A percentile compares a stretch with the other conserved stretches of the same genome.
Conservation (phyloP, 2,888 invertebrate species). For the Acrobasis repandana region DNA sequence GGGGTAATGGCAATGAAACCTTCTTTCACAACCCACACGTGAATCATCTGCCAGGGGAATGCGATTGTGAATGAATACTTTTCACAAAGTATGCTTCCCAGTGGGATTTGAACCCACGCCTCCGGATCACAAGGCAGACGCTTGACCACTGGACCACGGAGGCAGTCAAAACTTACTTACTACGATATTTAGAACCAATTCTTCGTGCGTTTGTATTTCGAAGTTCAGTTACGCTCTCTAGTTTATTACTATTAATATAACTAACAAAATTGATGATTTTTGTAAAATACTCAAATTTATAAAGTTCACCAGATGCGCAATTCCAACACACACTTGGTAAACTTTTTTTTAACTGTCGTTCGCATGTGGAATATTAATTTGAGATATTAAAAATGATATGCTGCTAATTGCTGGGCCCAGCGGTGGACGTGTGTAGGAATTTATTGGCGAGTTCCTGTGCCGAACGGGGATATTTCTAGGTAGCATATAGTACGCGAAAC, state of each 20-base stretch:
- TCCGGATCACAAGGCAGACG: too few species aligned
- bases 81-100: too few species aligned
- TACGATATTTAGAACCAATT: too few species aligned
- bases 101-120: too few species aligned
- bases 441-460: conserved; percentile 19
- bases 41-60: conserved; percentile 81
- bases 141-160: too few species aligned
- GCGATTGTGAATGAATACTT: too few species aligned
- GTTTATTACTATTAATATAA: too few species aligned
- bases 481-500: conserved; percentile 5
- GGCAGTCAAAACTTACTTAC: too few species aligned
- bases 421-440: conserved; percentile 14
- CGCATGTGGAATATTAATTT: conserved; percentile 16
- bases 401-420: conserved; percentile 2
- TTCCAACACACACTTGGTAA: conserved; percentile 28
- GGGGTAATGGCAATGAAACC: conserved; percentile 92
- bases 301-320: neutral
- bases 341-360: conserved; percentile 2
- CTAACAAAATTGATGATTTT: too few species aligned
- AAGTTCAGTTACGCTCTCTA: too few species aligned
- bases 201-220: too few species aligned
- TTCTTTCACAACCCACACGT: conserved; percentile 91
- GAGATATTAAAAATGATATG: conserved; percentile 12
- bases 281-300: too few species aligned
- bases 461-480: conserved; percentile 11